Percentiles rank a stretch among this genome's conserved stretches.
These are phyloP conservation scores for Odontamblyopus lacepedii DNA, from an alignment of 2,797 vertebrate genomes.

Conservation along the genomic window DNA sequence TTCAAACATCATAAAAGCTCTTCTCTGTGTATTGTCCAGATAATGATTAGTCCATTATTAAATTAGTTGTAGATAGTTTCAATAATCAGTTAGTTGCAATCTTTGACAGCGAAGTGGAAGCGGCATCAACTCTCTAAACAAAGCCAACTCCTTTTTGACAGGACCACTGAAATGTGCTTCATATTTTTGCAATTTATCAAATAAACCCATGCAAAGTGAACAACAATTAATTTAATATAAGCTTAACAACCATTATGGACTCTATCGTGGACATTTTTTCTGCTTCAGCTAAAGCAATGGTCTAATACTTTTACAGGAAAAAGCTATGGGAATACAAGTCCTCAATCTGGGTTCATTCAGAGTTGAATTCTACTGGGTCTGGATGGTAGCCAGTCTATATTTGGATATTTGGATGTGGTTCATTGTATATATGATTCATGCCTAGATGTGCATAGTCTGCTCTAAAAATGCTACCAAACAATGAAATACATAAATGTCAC, in stretches of 20 bases:
- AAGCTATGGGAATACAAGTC: background rate
- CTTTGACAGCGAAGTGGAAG: no score
- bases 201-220: background rate
- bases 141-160: no score
- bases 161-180: no score
- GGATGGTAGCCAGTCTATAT: background rate
- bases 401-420: background rate
- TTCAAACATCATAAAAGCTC: no score
- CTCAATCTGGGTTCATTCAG: background rate
- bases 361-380: background rate
- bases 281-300: background rate
- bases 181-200: no score
- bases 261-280: background rate
- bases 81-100: no score
- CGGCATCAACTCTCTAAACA: no score
- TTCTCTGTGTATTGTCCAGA: no score
- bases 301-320: background rate
- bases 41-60: no score
- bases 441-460: background rate
- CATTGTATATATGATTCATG: background rate
- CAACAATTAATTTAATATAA: background rate
- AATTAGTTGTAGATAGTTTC: no score
- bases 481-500: constrained; percentile 1
- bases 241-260: background rate
- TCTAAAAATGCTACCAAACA: constrained; percentile 4